Evolutionary conservation across 2,113 vertebrate genomes (phyloP).

Genomic region (Mastomys coucha): DNA sequence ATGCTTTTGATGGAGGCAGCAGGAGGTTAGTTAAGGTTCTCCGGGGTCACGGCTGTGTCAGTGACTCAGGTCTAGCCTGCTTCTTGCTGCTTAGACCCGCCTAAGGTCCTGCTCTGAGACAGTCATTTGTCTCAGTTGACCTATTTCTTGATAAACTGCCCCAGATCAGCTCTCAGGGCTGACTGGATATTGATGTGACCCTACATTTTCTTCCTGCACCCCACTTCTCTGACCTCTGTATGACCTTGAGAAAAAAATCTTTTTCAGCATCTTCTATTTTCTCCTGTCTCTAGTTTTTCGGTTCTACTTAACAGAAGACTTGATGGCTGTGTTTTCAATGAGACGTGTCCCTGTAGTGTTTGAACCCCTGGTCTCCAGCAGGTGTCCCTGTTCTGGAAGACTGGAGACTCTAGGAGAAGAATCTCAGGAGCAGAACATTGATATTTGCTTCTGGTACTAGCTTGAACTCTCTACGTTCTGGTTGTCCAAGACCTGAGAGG

Average conservation of each 20-base stretch:
- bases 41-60: not conserved
- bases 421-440: not conserved
- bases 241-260: not conserved
- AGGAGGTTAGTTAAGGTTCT: not conserved
- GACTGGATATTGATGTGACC: not conserved
- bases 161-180: not conserved
- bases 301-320: not conserved
- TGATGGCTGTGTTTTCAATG: not conserved
- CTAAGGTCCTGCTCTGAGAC: not conserved
- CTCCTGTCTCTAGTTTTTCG: not conserved
- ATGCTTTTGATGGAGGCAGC: not conserved
- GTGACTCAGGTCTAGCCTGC: not conserved
- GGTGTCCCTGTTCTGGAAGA: not conserved
- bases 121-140: not conserved
- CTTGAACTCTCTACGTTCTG: not conserved
- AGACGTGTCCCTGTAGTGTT: not conserved
- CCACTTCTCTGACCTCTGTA: not conserved
- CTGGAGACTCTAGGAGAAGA: not conserved
- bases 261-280: not conserved
- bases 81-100: not conserved
- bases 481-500: not conserved
- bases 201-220: not conserved
- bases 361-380: not conserved
- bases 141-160: not conserved
- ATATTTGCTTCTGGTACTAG: not conserved